Conservation (phyloP, 2,888 invertebrate species). For the Parochlus steinenii region DNA sequence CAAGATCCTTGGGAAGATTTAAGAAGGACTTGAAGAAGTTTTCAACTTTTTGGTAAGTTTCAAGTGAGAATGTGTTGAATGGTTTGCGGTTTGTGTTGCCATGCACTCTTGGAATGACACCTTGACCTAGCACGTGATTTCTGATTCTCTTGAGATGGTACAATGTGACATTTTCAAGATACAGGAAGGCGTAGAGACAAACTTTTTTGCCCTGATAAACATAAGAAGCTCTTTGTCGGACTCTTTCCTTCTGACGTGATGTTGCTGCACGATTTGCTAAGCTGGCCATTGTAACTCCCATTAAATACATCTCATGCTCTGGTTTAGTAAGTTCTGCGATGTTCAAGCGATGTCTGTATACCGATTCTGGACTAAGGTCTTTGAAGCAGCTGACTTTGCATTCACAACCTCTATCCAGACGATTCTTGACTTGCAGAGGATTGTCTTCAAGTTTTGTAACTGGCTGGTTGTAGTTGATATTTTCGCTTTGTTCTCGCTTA, state of each 20-base stretch:
- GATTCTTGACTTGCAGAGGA: slow-evolving; percentile 47
- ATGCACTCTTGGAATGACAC: slow-evolving; percentile 60
- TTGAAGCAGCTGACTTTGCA: slow-evolving; percentile 63
- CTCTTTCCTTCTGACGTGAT: slow-evolving; percentile 38
- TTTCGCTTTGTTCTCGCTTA: too few relatives aligned
- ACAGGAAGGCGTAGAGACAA: slow-evolving; percentile 61
- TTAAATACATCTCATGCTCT: slow-evolving; percentile 70
- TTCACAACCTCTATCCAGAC: slow-evolving; percentile 55
- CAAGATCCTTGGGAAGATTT: slow-evolving; percentile 36
- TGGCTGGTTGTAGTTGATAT: too few relatives aligned
- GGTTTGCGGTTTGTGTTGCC: slow-evolving; percentile 67
- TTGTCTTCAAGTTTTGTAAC: slow-evolving; percentile 56
- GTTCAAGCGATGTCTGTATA: slow-evolving; percentile 57
- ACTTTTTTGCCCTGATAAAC: slow-evolving; percentile 63
- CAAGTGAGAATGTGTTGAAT: slow-evolving; percentile 61
- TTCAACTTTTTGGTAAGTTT: slow-evolving; percentile 62
- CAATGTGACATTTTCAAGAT: slow-evolving; percentile 63
- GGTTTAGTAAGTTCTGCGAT: slow-evolving; percentile 65
- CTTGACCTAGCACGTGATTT: slow-evolving; percentile 63
- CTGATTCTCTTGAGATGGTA: slow-evolving; percentile 61
- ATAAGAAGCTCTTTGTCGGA: slow-evolving; percentile 55
- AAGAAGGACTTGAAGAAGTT: slow-evolving; percentile 58
- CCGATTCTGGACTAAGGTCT: slow-evolving; percentile 55
- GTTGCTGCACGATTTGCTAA: slow-evolving; percentile 36
- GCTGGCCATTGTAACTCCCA: slow-evolving; percentile 73